Percentiles rank a stretch among this genome's conserved stretches.
Conservation (phyloP, 2,797 vertebrate genomes). For the Knipowitschia caucasica region DNA sequence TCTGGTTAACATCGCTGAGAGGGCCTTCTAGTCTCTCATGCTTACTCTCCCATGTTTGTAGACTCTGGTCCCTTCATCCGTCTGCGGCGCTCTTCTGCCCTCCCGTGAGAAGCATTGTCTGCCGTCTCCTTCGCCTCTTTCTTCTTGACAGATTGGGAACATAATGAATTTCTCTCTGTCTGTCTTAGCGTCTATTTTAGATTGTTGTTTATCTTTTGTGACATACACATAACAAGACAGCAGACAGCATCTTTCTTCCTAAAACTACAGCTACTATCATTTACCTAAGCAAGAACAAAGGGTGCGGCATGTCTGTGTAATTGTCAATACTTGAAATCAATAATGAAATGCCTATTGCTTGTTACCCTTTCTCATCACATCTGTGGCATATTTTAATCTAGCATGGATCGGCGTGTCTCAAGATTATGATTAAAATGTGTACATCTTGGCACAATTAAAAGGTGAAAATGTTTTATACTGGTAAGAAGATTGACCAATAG, state of each 20-base stretch:
- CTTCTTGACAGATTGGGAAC: conserved; percentile 61
- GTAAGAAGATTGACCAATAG: background rate
- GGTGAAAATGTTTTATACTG: background rate
- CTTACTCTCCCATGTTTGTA: conserved; percentile 38
- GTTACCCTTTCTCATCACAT: background rate
- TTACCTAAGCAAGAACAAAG: conserved; percentile 6
- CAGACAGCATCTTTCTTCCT: background rate
- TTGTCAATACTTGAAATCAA: background rate
- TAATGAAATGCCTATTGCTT: background rate
- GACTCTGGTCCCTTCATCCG: conserved; percentile 47
- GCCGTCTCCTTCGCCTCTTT: conserved; percentile 48
- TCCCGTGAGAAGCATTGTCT: conserved; percentile 48
- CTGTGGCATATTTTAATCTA: background rate
- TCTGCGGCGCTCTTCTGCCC: conserved; percentile 35
- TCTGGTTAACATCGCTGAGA: conserved; percentile 68
- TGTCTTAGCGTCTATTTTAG: conserved; percentile 28
- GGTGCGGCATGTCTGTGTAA: background rate
- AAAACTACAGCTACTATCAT: conserved; percentile 1
- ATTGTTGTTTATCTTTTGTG: conserved; percentile 18
- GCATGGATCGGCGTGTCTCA: background rate
- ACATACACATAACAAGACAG: conserved; percentile 23
- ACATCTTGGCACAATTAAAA: background rate
- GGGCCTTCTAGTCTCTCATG: conserved; percentile 50
- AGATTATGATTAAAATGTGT: background rate
- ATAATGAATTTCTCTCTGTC: conserved; percentile 33